Evolutionary conservation across 2,797 vertebrate genomes (phyloP), one percentile per base, ranked within the genome.

Genomic region (Karalla daura): DNA sequence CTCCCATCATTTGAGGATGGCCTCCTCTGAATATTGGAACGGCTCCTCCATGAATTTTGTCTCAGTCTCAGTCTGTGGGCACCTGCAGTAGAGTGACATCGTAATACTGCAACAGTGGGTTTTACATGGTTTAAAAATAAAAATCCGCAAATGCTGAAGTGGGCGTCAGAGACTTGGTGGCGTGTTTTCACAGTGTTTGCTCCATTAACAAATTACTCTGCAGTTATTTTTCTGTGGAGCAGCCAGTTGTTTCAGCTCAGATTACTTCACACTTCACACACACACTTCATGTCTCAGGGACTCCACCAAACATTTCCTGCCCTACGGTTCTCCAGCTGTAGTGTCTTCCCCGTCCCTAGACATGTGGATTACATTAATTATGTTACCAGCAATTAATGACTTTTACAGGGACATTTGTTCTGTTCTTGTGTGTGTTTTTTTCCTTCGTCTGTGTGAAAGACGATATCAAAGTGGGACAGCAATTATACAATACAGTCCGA

Each of bases 381-480:
- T 46, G 33, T 35, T 58, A 43, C 36, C 35, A 60, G 52, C 67
- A 74, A 70, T 74, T 68, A 69, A 74, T 56, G 40, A 69, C 44
- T 80, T 84, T 81, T 76, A 66, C 33, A 32, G 59, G 47, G 59
- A 79, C 74, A 58, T 81, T 83, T 75, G 41, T 70, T 64, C 56
- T 72, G 27, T 75, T 46, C 25, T 25, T 70, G 61, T 84, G 66
- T 84, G 52, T 73, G 24, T n/a, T 44, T 13, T 59, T 0, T 68
- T 44, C 58, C 56, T 41, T 23, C 62, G 28, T 56, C 51, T 69
- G 40, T 59, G 30, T 78, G 47, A 72, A 72, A 84, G 71, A 67
- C 32, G 20, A 35, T 87, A 86, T 88, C 85, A 89, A 88, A 89
- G 88, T 70, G 71, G 47, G 65, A 58, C 47, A 78, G 71, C 86